A percentile compares a stretch with the other conserved stretches of the same genome.
phyloP scores from a whole-genome alignment of 2,113 vertebrate species.

The Corvus hawaiiensis region DNA sequence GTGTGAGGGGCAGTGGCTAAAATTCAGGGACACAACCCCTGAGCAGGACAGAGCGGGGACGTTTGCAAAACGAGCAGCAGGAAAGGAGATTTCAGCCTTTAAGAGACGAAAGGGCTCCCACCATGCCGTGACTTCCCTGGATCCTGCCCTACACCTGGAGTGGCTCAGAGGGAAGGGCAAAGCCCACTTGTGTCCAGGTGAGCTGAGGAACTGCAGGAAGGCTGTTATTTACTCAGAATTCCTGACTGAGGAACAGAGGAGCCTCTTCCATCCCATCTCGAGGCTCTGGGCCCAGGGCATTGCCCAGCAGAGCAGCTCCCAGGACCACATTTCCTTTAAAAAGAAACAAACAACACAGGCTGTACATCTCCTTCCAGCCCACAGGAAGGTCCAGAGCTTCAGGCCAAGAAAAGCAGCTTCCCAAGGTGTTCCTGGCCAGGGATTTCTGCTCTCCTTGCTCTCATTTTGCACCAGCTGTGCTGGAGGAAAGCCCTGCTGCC shows the following conservation, averaged over 20 bases:
- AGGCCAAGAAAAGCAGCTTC: not conserved
- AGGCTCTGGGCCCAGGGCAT: not conserved
- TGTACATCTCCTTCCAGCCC: not conserved
- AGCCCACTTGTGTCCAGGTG: not conserved
- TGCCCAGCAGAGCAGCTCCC: not conserved
- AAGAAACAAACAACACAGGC: not conserved
- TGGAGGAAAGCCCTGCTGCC: not conserved
- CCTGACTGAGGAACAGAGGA: not conserved
- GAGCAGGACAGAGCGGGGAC: not conserved
- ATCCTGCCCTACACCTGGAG: not conserved
- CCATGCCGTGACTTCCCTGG: not conserved
- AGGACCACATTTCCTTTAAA: not conserved
- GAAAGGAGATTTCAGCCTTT: not conserved
- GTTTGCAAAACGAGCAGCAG: not conserved
- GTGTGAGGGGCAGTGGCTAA: accelerated
- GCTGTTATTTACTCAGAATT: not conserved
- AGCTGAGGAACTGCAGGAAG: not conserved
- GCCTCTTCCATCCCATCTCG: not conserved
- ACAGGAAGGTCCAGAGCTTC: not conserved
- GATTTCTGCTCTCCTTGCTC: not conserved
- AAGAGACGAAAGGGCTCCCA: not conserved
- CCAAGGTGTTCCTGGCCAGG: not conserved
- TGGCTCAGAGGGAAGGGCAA: not conserved
- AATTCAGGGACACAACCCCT: not conserved
- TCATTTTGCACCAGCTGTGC: not conserved